Base-by-base conservation (phyloP, 2,797 vertebrate species). In the Ptychobarbus kaznakovi region DNA sequence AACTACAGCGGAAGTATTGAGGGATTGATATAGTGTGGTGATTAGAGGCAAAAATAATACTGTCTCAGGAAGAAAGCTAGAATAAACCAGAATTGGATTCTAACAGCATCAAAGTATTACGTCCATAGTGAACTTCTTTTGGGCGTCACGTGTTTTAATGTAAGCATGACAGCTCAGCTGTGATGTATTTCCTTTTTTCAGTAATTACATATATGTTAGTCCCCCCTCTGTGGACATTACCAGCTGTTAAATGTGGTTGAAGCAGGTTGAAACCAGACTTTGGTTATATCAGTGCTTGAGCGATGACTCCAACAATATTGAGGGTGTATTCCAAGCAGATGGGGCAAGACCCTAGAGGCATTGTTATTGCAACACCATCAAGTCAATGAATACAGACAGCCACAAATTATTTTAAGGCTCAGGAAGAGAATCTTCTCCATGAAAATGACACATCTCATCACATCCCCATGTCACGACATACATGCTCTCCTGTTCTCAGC, bases 251-350 rank as follows among this genome's bases (percentile, higher is more conserved):
- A 80, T 73, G 84, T 80, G 68, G 69, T 73, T 65, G 15, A 63
- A 85, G 44, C 84, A 74, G 77, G 84, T 85, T 74, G 22, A 74
- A 85, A 85, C 77, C 84, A 85, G 84, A 80, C 69, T 85, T 61
- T 28, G 38, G 51, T 79, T 85, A 63, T 85, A 74, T 85, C 32
- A 80, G 68, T 72, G 49, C 25, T 72, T 42, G 6, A 68, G 72
- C 9, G 28, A 69, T 1, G 8, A 68, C 44, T 35, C 25, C 7
- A 18, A 35, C n/a, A 53, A 53, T 35, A 28, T 13, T 46, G 20
- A 63, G 69, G 28, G 72, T 72, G 65, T n/a, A 63, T 82, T 86
- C 69, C 82, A 74, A 44, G 83, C 58, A 86, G 56, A 88, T 85
- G 84, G 66, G 53, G 42, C 77, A 74, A 74, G 69, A 74, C 42